Base-by-base conservation (phyloP, 2,888 invertebrate genomes). In the Hypomecis atomaria region DNA sequence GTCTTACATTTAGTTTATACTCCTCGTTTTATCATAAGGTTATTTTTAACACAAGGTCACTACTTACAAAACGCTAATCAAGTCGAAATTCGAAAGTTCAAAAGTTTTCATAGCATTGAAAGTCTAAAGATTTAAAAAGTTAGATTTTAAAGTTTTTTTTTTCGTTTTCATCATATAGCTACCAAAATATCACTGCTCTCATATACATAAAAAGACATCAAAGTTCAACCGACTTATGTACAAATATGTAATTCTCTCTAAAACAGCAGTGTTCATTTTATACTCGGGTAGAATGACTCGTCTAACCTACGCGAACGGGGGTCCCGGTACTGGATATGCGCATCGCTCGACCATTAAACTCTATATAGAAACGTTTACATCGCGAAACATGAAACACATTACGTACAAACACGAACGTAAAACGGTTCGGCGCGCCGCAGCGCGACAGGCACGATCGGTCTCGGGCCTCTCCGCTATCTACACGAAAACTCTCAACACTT, bases 111-210 rank as follows among this genome's bases (percentile, higher is more conserved):
- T 75, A 77, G 79, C 81, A 80, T 78, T 78, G 71, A 77, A 83
- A 82, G 77, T 75, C 78, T 80, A 80, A 81, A 73, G 74, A 78
- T 83, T 78, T 71, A 79, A 82, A 83, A 84, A 82, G 78, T 79
- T 76, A 78, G 77, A 76, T 77, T 77, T 78, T 75, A 71, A 75
- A 82, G 76, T 77, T 72, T 78, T 74, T 77, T 78, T 79, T 71
- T 70, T 71, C 75, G 74, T 73, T 78, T 78, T 85, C 79, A 84
- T 85, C 83, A 84, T 88, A 88, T 87, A 89, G 57, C 60, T 65
- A 65, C 57, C 82, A 90, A 90, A 89, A 90, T 90, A 90, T 88
- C 89, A 89, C 88, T 84, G 88, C 85, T 86, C 86, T 82, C 84
- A 87, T 89, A 88, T 85, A 87, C 79, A 88, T 80, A 86, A 84